Base-by-base conservation (phyloP, 23 tunicate species). In the Halocynthia aurantium region DNA sequence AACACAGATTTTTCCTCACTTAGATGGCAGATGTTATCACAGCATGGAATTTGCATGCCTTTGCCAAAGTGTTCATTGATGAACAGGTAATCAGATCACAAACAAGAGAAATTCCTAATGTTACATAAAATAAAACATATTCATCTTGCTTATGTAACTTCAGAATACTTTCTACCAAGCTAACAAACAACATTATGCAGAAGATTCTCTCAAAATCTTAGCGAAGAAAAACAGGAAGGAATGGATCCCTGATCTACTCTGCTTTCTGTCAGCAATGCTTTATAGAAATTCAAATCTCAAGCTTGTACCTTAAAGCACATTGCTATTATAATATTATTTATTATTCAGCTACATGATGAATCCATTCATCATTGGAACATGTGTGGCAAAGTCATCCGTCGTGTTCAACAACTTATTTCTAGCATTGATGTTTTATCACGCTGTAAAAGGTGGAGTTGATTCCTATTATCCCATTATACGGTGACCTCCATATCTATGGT, bases 361-460 rank as follows among this genome's bases (percentile, higher is more conserved):
- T 54, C 98, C 98, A 7, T 86, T 92, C 53, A 68, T 90, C 12
- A 69, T 92, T 12, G 76, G 74, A 21, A 77, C 98, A 51, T 92
- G 91, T 77, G 67, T 85, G 52, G 80, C 91, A 0, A 77, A 86
- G 69, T 78, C 88, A 11, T 76, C 98, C 13, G 55, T 82, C 21
- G 81, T 83, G 52, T 87, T 92, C 71, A 78, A 80, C 72, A 92
- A 92, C 55, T 69, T 92, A 67, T 92, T 85, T 69, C 68, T 92
- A n/a, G 61, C 77, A 8, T 69, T 76, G 60, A 70, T 84, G 54
- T 71, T 84, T 6, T 54, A 57, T 18, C 75, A 80, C 5, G 52
- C 70, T 80, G 76, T 80, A 5, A 67, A 51, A 80, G 83, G 83
- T 80, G 2, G 13, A 52, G 11, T n/a, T 76, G 68, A 22, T 18